These are phyloP conservation scores for Stratiolaelaps scimitus DNA, from an alignment of 1,140 invertebrate genomes.

Conservation along the genomic window DNA sequence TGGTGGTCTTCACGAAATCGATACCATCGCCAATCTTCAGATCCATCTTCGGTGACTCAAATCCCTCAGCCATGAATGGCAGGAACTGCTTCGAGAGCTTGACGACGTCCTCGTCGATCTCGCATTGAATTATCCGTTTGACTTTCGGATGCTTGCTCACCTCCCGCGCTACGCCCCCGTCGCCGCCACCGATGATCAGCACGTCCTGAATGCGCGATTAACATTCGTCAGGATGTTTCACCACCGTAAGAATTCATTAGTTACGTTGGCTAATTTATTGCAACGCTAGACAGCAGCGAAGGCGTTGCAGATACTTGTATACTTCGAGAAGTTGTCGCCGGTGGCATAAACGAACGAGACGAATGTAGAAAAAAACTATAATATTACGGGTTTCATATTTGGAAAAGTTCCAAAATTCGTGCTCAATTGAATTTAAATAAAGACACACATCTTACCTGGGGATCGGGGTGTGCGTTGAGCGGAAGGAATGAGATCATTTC, in stretches of 20 bases:
- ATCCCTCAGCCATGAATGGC: constrained; percentile 75
- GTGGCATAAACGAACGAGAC: no score
- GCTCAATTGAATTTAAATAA: constrained; percentile 26
- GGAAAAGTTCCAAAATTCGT: not conserved
- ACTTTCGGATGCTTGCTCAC: constrained; percentile 82
- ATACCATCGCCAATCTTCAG: constrained; percentile 84
- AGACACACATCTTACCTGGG: constrained; percentile 53
- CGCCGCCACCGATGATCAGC: constrained; percentile 93
- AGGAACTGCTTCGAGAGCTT: constrained; percentile 77
- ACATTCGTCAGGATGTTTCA: no score
- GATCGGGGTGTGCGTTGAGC: constrained; percentile 74
- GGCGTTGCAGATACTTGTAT: no score
- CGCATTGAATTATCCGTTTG: constrained; percentile 72
- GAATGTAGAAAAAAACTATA: not conserved
- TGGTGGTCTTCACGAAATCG: constrained; percentile 77
- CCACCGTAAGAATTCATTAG: no score
- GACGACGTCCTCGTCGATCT: constrained; percentile 87
- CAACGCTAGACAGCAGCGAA: no score
- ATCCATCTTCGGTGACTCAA: constrained; percentile 60
- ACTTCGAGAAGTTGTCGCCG: no score
- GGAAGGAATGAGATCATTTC: constrained; percentile 96
- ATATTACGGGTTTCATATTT: not conserved
- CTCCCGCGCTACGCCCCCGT: constrained; percentile 89
- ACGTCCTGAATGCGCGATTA: constrained; percentile 45
- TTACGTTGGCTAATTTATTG: no score